Evolutionary conservation across 1,140 invertebrate species (phyloP).

Genomic region (Trichonephila clavata): DNA sequence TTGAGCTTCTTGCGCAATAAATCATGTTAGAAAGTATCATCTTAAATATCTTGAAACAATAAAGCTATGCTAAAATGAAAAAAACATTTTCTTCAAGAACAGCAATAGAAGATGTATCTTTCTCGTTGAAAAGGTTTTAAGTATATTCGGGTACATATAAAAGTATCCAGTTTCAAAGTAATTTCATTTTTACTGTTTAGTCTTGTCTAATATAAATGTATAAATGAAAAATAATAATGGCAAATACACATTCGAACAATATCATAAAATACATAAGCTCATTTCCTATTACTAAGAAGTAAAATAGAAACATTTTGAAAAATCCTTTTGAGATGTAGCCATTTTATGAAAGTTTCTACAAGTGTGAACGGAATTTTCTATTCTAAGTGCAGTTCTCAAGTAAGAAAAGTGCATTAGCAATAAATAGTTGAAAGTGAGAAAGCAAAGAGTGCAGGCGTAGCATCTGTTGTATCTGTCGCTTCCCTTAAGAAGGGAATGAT

Average conservation of each 20-base stretch:
- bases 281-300: neutral
- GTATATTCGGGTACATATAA: no score
- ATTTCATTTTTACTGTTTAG: neutral
- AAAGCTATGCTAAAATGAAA: no score
- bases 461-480: conserved; percentile 40
- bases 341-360: neutral
- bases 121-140: no score
- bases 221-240: neutral
- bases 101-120: no score
- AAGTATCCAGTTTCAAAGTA: no score
- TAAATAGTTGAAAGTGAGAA: conserved; percentile 50
- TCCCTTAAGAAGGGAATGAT: conserved; percentile 43
- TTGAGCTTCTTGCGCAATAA: no score
- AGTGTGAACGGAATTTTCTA: neutral
- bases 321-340: neutral
- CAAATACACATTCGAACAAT: neutral
- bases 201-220: neutral
- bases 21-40: no score
- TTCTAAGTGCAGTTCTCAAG: neutral
- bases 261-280: neutral
- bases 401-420: conserved; percentile 22
- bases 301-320: neutral
- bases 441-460: conserved; percentile 4
- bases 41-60: no score
- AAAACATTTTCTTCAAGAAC: no score